Evolutionary conservation across 2,888 invertebrate genomes (phyloP), one percentile per base, ranked within the genome.

Genomic region (Xylocampa areola): DNA sequence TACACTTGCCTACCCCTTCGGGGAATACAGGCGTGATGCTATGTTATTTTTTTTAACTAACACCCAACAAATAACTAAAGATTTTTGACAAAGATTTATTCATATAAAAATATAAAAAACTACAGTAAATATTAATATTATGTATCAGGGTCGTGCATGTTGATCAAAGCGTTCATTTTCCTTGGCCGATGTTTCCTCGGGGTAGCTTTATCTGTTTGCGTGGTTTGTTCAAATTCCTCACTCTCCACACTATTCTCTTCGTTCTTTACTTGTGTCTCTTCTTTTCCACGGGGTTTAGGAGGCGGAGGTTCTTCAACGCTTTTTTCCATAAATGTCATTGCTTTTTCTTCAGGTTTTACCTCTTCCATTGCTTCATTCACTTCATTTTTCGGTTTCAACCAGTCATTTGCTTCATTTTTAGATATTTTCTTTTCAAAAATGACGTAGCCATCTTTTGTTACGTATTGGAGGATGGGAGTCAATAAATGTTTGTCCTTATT

Each of bases 401-500:
- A 93, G 59, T 88, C 82, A 10, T 84, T 88, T 0, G 92, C 92
- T 79, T 93, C 92, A 3, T 68, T 80, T 63, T 87, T 89, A 1
- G 88, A 79, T 47, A 93, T 91, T 32, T 85, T 78, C 68, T 91
- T 92, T 66, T 93, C 92, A 67, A 82, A 93, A 62, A 93, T 89
- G 0, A 93, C 92, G 52, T 91, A 92, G 0, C 92, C 92, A 49
- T 92, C 91, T 45, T 91, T 91, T 0, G 91, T 92, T 0, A 93
- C 91, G 40, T 93, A 93, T 53, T 93, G 92, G 1, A 93, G 69
- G 7, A 92, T 77, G 0, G 92, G 92, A 10, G 91, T 92, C 0
- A 92, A 64, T 1, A 89, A 37, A 5, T 83, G 81, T 39, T 69
- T 75, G 10, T 72, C 80, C 29, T 67, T 73, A 67, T 75, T 52